Evolutionary conservation across 2,888 invertebrate genomes (phyloP), one percentile per base, ranked within the genome.

Genomic region (Diaperis boleti): DNA sequence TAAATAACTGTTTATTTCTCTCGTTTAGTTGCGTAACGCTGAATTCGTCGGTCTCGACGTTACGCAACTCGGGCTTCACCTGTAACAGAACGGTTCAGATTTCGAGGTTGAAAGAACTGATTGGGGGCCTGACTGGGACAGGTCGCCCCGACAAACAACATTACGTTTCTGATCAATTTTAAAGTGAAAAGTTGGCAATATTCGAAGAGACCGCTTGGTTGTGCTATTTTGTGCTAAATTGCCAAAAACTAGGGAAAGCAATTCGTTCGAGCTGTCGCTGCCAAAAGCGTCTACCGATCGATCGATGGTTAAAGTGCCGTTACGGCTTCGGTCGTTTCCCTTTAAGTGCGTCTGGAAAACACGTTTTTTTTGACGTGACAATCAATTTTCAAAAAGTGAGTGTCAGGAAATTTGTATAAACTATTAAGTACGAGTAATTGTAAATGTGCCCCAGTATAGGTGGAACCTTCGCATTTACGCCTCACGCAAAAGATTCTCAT

Each of bases 1-100:
- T n/a, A n/a, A n/a, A 44, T 57, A 57, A 57, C 57, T 57, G 57
- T 47, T 47, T 44, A 26, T 56, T 44, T 45, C 22, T 57, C 35
- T 22, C 54, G 13, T 22, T 35, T 8, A 6, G 13, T 57, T 57
- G 17, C 57, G 47, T 57, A 45, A 57, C 26, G 17, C 29, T 54
- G 17, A 37, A 37, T 37, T 52, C 22, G 52, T 42, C 31, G 42
- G 11, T 39, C n/a, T 45, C 8, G 26, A 10, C 35, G 13, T 57
- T 57, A 13, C 57, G 10, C 57, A 57, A 57, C 4, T 35, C 10
- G 18, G 13, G 11, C 37, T 52, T 56, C 57, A 57, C 57, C 57
- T 57, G 57, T 56, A 41, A 52, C 20, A 8, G 35, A 52, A 39
- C 39, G 22, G 26, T 52, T 14, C 52, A 42, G 55, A 18, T 42